Conservation (phyloP, 2,888 invertebrate genomes). For the Acleris sparsana region DNA sequence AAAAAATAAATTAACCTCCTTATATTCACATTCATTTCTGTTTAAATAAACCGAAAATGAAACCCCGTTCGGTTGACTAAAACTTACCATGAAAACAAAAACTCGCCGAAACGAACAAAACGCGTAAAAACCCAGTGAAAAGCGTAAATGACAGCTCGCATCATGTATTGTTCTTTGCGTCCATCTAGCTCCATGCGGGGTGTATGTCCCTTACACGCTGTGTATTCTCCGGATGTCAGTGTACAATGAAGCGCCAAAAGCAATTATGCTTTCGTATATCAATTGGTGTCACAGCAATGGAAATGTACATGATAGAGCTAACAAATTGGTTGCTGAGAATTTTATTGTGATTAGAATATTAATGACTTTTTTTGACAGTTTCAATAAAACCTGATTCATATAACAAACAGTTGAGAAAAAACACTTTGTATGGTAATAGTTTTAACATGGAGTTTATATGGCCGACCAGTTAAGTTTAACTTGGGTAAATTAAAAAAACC, state of each 20-base stretch:
- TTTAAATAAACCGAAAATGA: not conserved
- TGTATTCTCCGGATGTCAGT: constrained; percentile 9
- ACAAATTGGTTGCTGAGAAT: no score
- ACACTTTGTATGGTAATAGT: no score
- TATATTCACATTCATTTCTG: not conserved
- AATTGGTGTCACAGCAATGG: no score
- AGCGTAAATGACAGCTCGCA: constrained; percentile 24
- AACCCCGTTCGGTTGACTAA: not conserved
- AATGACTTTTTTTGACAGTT: no score
- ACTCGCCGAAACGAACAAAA: constrained; percentile 9
- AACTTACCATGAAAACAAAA: constrained; percentile 2
- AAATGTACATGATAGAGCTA: no score
- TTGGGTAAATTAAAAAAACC: no score
- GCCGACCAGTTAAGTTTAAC: no score
- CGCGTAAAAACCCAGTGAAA: constrained; percentile 19
- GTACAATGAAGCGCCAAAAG: constrained; percentile 3
- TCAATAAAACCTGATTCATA: no score
- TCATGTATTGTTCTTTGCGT: constrained; percentile 15
- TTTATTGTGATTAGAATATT: no score
- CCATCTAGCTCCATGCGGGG: constrained; percentile 4
- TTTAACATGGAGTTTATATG: no score
- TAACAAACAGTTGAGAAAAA: no score
- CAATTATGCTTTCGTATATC: not conserved
- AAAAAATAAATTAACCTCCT: no score
- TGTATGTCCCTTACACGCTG: constrained; percentile 8